These are phyloP conservation scores for Tholera decimalis DNA, from an alignment of 2,888 invertebrate species.

Conservation along the genomic window DNA sequence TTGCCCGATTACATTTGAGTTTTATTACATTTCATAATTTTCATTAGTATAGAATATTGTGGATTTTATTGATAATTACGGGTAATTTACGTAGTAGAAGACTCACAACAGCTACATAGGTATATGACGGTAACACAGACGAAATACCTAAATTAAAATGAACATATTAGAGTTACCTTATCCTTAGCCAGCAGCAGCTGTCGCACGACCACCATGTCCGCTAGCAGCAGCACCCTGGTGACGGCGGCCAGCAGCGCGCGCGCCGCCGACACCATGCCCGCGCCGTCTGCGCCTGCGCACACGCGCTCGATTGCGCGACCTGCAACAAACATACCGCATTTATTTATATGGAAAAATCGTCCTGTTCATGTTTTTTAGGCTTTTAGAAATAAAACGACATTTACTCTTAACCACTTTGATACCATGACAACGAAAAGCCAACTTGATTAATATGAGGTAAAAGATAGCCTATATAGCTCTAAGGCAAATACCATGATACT, in stretches of 20 bases:
- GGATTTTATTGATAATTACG: neutral
- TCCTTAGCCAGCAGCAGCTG: slow-evolving; percentile 98
- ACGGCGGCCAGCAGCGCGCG: slow-evolving; percentile 98
- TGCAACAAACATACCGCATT: slow-evolving; percentile 75
- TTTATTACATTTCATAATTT: neutral
- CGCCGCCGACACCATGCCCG: slow-evolving; percentile 97
- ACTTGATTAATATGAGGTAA: neutral
- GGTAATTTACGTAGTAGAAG: neutral
- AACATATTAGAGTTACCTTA: slow-evolving; percentile 92
- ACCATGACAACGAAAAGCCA: neutral
- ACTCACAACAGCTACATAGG: neutral
- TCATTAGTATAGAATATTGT: neutral
- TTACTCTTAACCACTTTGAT: neutral
- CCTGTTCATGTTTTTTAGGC: neutral
- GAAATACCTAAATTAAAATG: no score
- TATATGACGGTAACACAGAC: no score
- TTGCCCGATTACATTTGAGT: slow-evolving; percentile 11
- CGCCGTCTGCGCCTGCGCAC: slow-evolving; percentile 94
- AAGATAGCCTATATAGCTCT: no score
- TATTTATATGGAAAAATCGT: neutral
- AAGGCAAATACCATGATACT: no score
- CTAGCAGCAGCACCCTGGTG: slow-evolving; percentile 98
- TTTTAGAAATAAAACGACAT: neutral
- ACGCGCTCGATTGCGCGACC: slow-evolving; percentile 98
- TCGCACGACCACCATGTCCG: slow-evolving; percentile 99